phyloP scores from a whole-genome alignment of 2,113 vertebrate genomes.

The Neolamprologus falcicula region DNA sequence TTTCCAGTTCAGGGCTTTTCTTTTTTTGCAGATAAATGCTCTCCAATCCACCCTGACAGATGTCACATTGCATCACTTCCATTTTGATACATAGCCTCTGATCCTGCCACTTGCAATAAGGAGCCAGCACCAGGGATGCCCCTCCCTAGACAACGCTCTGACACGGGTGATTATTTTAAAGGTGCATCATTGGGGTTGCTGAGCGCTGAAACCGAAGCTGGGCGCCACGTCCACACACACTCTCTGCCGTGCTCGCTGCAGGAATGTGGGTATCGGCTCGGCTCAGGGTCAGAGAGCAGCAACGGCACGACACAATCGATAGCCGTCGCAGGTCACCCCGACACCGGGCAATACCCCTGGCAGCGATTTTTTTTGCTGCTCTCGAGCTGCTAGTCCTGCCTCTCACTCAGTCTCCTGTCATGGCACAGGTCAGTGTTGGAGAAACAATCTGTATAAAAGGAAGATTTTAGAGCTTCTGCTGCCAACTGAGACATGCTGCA shows the following conservation, averaged over 20 bases:
- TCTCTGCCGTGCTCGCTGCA: neutral
- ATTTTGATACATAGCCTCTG: slow-evolving; percentile 74
- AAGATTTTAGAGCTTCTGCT: slow-evolving; percentile 43
- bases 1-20: slow-evolving; percentile 78
- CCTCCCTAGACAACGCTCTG: slow-evolving; percentile 63
- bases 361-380: slow-evolving; percentile 10
- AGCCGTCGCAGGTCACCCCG: slow-evolving; percentile 24
- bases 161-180: slow-evolving; percentile 70
- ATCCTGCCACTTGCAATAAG: slow-evolving; percentile 77
- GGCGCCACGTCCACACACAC: neutral
- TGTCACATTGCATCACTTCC: slow-evolving; percentile 73
- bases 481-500: slow-evolving; percentile 22
- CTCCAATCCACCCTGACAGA: slow-evolving; percentile 73
- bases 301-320: neutral
- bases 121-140: slow-evolving; percentile 48
- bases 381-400: neutral
- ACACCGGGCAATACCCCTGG: slow-evolving; percentile 25
- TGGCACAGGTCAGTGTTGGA: slow-evolving; percentile 43
- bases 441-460: slow-evolving; percentile 44
- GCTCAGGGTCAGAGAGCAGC: slow-evolving; percentile 30
- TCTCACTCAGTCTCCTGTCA: slow-evolving; percentile 19
- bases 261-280: slow-evolving; percentile 22
- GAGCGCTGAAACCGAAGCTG: slow-evolving; percentile 33
- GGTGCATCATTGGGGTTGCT: slow-evolving; percentile 55
- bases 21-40: slow-evolving; percentile 72